These are phyloP conservation scores for Pristionchus japonicus DNA, from an alignment of 2,888 invertebrate genomes.

Conservation along the genomic window DNA sequence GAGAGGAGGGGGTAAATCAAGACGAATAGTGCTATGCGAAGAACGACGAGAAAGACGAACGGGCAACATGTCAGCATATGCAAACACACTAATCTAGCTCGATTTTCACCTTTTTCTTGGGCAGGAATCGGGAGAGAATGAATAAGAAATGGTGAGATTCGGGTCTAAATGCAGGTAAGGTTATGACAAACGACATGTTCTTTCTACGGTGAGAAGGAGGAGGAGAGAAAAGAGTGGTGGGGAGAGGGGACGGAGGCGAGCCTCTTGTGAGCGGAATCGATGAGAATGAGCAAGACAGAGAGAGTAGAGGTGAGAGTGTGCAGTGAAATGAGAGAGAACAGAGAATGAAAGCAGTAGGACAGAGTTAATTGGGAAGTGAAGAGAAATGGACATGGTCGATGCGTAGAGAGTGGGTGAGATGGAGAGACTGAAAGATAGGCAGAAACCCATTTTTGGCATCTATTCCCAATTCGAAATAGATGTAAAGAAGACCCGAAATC, in stretches of 20 bases:
- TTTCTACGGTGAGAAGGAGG: background rate
- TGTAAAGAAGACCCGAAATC: background rate
- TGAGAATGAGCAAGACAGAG: conserved; percentile 31
- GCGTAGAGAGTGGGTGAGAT: background rate
- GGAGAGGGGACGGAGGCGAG: conserved; percentile 10
- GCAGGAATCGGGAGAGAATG: background rate
- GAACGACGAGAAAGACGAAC: background rate
- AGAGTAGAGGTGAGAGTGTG: conserved; percentile 21
- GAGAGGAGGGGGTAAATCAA: background rate
- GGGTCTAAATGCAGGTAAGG: background rate
- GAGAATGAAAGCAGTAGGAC: conserved; percentile 28
- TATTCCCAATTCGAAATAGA: background rate
- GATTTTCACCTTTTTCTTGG: background rate
- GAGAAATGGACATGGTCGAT: conserved; percentile 10
- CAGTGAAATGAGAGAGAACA: conserved; percentile 1
- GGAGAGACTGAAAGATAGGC: background rate
- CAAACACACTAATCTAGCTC: conserved; percentile 9
- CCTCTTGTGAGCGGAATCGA: conserved; percentile 29
- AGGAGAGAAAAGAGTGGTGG: background rate
- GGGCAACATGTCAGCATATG: conserved; percentile 14
- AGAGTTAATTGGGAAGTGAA: conserved; percentile 39
- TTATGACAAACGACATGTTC: conserved; percentile 16
- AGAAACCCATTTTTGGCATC: background rate
- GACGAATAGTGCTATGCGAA: conserved; percentile 24
- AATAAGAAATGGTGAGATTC: background rate